Percentiles rank a stretch among this genome's conserved stretches.
phyloP scores from a whole-genome alignment of 2,113 vertebrate genomes.

The Prinia subflava region DNA sequence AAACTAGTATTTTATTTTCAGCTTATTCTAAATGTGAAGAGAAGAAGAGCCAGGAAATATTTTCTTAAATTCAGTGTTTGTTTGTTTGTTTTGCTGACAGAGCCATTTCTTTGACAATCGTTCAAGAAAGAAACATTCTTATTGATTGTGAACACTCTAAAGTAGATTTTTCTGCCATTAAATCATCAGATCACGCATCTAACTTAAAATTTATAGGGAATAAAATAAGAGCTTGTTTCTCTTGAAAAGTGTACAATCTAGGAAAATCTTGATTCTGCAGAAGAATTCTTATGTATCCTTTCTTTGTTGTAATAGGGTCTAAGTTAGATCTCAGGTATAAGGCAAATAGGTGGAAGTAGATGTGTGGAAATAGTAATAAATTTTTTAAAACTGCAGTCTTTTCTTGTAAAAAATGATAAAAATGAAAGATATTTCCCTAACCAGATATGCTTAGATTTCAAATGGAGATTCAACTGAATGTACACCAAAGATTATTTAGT shows the following conservation, averaged over 20 bases:
- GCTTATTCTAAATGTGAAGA: not conserved
- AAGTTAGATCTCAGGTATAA: not conserved
- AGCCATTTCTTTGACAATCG: not conserved
- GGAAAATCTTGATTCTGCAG: not conserved
- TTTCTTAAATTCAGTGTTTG: not conserved
- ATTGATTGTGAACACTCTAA: not conserved
- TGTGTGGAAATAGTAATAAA: not conserved
- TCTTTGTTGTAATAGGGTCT: not conserved
- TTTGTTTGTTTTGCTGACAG: not conserved
- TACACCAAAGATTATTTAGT: not conserved
- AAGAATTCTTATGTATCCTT: not conserved
- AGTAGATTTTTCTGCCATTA: not conserved
- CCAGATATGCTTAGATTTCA: not conserved
- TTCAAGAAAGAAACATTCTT: not conserved
- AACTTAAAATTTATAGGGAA: not conserved
- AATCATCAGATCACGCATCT: not conserved
- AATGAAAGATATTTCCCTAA: not conserved
- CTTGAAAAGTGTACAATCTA: not conserved
- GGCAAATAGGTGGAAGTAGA: not conserved
- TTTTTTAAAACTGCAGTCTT: not conserved
- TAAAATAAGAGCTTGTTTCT: not conserved
- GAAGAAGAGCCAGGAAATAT: not conserved
- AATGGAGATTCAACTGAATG: not conserved
- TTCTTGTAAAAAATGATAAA: not conserved
- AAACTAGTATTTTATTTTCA: not conserved